These are phyloP conservation scores for Ciconia stormi DNA, from an alignment of 2,113 vertebrate genomes.

Conservation along the genomic window DNA sequence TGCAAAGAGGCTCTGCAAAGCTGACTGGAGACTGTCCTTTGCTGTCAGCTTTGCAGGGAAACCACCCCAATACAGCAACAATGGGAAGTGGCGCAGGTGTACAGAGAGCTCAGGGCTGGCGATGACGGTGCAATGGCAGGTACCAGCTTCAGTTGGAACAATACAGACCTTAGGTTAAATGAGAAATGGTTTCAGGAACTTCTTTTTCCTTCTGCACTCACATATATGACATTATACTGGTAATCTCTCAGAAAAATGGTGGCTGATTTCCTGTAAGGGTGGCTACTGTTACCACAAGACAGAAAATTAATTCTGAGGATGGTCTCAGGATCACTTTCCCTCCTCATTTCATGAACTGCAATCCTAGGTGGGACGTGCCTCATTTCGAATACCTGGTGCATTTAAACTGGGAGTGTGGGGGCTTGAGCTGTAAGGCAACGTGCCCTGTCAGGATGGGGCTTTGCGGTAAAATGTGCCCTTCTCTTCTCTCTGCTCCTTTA, in stretches of 20 bases:
- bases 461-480: neutral
- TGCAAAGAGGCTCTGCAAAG: neutral
- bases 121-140: neutral
- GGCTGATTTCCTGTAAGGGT: neutral
- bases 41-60: neutral
- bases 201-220: neutral
- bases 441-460: neutral
- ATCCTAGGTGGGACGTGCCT: neutral
- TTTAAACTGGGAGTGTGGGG: neutral
- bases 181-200: neutral
- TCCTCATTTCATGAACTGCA: neutral
- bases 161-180: neutral
- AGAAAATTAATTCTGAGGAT: neutral
- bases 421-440: neutral
- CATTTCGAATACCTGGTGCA: fast-evolving
- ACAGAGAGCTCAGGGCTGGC: neutral
- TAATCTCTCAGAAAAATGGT: neutral
- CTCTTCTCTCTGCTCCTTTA: neutral
- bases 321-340: neutral
- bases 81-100: neutral
- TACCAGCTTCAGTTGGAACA: neutral
- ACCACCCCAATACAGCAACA: fast-evolving
- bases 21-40: neutral
- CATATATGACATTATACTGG: neutral
- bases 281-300: neutral